phyloP scores from a whole-genome alignment of 2,888 invertebrate species.

The Pachydiplax longipennis region DNA sequence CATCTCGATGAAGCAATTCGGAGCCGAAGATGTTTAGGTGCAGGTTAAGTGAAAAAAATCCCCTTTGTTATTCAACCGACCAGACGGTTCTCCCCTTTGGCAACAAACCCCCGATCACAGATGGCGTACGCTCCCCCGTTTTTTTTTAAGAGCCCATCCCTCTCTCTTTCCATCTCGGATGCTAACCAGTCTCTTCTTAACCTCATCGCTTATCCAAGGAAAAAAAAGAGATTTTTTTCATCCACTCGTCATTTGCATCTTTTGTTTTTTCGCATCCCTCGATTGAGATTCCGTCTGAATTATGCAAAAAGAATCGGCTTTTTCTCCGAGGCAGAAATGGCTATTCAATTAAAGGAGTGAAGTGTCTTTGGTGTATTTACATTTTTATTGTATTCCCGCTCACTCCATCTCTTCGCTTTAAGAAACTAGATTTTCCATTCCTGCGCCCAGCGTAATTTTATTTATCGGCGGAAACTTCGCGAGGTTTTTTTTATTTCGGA shows the following conservation, averaged over 20 bases:
- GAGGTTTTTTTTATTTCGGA: neutral
- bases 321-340: slow-evolving; percentile 13
- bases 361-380: slow-evolving; percentile 32
- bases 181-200: neutral
- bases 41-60: neutral
- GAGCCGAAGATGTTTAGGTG: neutral
- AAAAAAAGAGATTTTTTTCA: neutral
- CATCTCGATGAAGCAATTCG: neutral
- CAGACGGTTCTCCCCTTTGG: neutral
- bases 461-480: neutral
- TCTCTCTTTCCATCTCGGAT: too few relatives aligned
- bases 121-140: neutral
- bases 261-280: slow-evolving; percentile 22
- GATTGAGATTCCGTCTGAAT: slow-evolving; percentile 24
- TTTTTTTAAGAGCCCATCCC: too few relatives aligned
- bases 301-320: slow-evolving; percentile 19
- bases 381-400: slow-evolving; percentile 30
- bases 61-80: slow-evolving; percentile 28
- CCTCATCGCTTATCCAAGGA: slow-evolving; percentile 39
- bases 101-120: slow-evolving; percentile 26
- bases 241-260: slow-evolving; percentile 28
- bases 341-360: slow-evolving; percentile 39
- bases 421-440: neutral
- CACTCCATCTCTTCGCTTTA: neutral
- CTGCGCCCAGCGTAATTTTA: neutral